These are phyloP conservation scores for Agonopterix arenella DNA, from an alignment of 2,888 invertebrate species.

Conservation along the genomic window DNA sequence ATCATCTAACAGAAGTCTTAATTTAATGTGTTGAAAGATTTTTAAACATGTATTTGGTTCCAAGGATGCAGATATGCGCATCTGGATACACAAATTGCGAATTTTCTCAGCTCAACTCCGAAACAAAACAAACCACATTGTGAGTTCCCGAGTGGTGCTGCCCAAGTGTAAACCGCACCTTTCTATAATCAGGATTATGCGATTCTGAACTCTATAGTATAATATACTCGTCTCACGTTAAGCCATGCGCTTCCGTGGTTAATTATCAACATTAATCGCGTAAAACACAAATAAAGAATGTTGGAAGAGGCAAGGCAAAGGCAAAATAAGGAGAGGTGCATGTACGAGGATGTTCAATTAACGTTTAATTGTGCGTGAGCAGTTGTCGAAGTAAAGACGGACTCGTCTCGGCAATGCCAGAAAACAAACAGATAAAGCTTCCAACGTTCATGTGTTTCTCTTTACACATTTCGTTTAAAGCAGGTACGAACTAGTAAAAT, in stretches of 20 bases:
- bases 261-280: conserved; percentile 44
- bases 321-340: conserved; percentile 68
- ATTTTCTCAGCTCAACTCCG: conserved; percentile 36
- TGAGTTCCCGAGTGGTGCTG: conserved; percentile 71
- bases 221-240: conserved; percentile 39
- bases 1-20: background rate
- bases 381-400: conserved; percentile 41
- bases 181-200: conserved; percentile 31
- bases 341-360: conserved; percentile 30
- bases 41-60: background rate
- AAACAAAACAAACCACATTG: conserved; percentile 47
- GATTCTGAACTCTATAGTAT: conserved; percentile 29
- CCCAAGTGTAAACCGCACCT: conserved; percentile 56
- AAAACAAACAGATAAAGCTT: conserved; percentile 77
- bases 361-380: conserved; percentile 40
- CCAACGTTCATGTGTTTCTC: conserved; percentile 38
- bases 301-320: conserved; percentile 60
- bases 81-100: conserved; percentile 27
- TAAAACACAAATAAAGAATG: conserved; percentile 34
- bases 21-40: background rate
- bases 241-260: conserved; percentile 68
- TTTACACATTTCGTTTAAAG: conserved; percentile 35
- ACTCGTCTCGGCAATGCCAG: conserved; percentile 69
- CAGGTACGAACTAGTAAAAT: conserved; percentile 25
- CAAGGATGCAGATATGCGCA: conserved; percentile 6